Evolutionary conservation across 1,140 invertebrate species (phyloP).

Genomic region (Drosophila serrata): DNA sequence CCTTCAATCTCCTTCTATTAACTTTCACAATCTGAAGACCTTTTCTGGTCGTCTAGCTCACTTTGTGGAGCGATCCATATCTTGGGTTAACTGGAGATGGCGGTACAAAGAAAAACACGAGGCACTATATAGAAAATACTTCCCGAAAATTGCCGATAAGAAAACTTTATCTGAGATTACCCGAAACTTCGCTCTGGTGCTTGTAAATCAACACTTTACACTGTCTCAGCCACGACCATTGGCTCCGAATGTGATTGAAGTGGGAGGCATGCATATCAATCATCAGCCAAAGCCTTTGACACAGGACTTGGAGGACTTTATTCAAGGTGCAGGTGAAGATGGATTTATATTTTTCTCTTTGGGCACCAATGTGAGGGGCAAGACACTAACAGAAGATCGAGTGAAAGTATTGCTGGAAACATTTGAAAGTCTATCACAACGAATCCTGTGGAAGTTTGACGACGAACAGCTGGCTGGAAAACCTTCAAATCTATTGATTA

Average conservation of each 20-base stretch:
- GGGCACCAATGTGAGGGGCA: conserved; percentile 86
- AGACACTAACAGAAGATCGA: conserved; percentile 85
- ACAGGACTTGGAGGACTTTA: conserved; percentile 84
- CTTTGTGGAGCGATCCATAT: conserved; percentile 11
- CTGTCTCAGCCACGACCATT: conserved; percentile 60
- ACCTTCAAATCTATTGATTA: conserved; percentile 88
- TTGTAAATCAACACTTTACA: conserved; percentile 76
- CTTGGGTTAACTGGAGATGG: conserved; percentile 70
- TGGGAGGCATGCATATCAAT: conserved; percentile 87
- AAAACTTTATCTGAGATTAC: conserved; percentile 42
- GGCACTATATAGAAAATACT: conserved; percentile 71
- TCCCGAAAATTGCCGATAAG: conserved; percentile 31
- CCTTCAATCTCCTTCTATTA: conserved; percentile 2
- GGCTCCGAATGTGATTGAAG: conserved; percentile 71
- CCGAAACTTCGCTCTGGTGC: conserved; percentile 61
- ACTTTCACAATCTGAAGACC: background rate
- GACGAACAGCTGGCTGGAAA: conserved; percentile 64
- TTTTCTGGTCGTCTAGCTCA: conserved; percentile 5
- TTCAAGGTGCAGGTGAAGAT: conserved; percentile 86
- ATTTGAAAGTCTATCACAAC: conserved; percentile 67
- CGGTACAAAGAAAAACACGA: conserved; percentile 61
- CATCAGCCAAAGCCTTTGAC: conserved; percentile 74
- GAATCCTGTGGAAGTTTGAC: conserved; percentile 87
- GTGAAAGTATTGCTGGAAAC: conserved; percentile 44
- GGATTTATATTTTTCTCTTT: conserved; percentile 88